phyloP scores from a whole-genome alignment of 2,888 invertebrate species.

The Mechanitis mazaeus region DNA sequence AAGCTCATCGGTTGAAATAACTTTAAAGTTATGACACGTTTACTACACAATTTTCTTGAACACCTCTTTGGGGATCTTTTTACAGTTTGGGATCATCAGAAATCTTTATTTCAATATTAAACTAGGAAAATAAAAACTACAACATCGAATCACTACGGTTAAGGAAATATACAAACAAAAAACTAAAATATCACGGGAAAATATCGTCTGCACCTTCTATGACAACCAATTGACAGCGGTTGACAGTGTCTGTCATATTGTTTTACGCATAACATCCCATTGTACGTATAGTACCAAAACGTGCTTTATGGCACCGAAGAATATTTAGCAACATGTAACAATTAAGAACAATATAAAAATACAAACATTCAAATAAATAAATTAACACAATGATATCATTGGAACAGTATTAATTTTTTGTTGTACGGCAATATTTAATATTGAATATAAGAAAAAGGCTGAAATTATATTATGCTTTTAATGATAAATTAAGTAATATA shows the following conservation, averaged over 20 bases:
- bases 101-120: constrained; percentile 38
- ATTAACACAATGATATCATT: too few species aligned
- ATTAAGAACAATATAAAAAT: too few species aligned
- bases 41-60: constrained; percentile 50
- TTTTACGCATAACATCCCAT: constrained; percentile 55
- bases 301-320: background rate
- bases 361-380: too few species aligned
- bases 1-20: constrained; percentile 64
- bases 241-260: constrained; percentile 37
- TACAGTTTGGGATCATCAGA: constrained; percentile 53
- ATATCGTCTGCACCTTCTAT: constrained; percentile 45
- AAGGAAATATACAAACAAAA: constrained; percentile 66
- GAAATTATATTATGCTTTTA: too few species aligned
- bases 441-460: too few species aligned
- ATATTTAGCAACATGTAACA: too few species aligned
- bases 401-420: too few species aligned
- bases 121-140: constrained; percentile 58
- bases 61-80: constrained; percentile 43
- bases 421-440: too few species aligned
- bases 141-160: constrained; percentile 54
- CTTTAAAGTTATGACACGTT: constrained; percentile 71
- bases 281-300: constrained; percentile 33
- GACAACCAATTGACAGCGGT: constrained; percentile 44
- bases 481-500: too few species aligned
- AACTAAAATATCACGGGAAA: constrained; percentile 66